phyloP scores from a whole-genome alignment of 1,140 invertebrate genomes.

The Drosophila elegans region DNA sequence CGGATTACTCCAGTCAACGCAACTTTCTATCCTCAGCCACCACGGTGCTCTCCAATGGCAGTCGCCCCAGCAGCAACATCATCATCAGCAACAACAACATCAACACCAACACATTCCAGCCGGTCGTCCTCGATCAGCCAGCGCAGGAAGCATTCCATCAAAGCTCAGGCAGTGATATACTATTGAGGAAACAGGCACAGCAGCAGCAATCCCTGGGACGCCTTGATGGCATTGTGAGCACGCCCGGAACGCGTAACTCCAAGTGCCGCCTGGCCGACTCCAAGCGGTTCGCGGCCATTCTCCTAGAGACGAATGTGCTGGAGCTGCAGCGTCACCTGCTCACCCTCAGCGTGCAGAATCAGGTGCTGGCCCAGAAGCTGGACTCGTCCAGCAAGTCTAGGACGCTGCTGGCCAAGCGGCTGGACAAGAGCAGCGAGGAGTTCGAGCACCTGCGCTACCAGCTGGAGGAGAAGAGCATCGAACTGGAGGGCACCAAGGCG shows the following conservation, averaged over 20 bases:
- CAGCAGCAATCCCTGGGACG: constrained; percentile 83
- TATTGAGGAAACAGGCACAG: constrained; percentile 32
- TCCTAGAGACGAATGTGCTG: constrained; percentile 91
- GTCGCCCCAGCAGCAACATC: constrained; percentile 54
- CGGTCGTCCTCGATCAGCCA: constrained; percentile 71
- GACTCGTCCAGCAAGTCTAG: constrained; percentile 88
- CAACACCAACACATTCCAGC: constrained; percentile 77
- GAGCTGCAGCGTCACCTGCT: constrained; percentile 94
- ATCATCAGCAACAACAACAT: constrained; percentile 31
- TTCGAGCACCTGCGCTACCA: constrained; percentile 93
- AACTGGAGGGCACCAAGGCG: constrained; percentile 91
- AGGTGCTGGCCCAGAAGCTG: constrained; percentile 90
- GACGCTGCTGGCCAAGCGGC: constrained; percentile 87
- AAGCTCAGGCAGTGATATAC: constrained; percentile 81
- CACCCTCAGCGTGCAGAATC: constrained; percentile 92
- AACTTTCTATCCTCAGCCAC: constrained; percentile 82
- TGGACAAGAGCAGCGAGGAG: constrained; percentile 90
- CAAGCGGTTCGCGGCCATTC: constrained; percentile 92
- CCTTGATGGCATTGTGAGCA: constrained; percentile 86
- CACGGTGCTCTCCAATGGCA: constrained; percentile 79
- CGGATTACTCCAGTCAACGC: constrained; percentile 81
- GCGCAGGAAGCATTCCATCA: constrained; percentile 81
- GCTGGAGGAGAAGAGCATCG: constrained; percentile 92
- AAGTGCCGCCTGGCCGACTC: constrained; percentile 87
- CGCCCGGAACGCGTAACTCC: constrained; percentile 85